Conservation (phyloP, 1,140 invertebrate genomes). For the Drosophila eugracilis region DNA sequence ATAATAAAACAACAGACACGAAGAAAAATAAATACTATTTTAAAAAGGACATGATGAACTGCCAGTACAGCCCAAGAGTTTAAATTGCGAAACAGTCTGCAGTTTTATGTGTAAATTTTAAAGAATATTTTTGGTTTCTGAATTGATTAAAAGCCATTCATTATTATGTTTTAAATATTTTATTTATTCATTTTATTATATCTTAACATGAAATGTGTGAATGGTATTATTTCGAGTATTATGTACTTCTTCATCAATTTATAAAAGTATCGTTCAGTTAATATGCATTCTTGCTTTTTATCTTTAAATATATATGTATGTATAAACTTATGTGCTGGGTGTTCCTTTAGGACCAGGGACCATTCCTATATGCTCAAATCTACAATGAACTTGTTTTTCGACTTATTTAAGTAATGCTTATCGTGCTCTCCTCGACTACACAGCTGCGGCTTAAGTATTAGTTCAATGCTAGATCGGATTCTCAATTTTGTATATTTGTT, state of each 20-base stretch:
- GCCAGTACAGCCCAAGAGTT: too few species aligned
- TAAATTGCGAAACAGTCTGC: too few species aligned
- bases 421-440: slow-evolving; percentile 18
- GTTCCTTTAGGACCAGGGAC: slow-evolving; percentile 39
- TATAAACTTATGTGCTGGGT: slow-evolving; percentile 81
- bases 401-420: slow-evolving; percentile 59
- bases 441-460: slow-evolving; percentile 31
- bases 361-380: slow-evolving; percentile 71
- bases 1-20: too few species aligned
- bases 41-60: too few species aligned
- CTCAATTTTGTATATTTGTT: slow-evolving; percentile 40
- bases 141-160: too few species aligned
- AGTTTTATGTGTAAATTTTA: too few species aligned
- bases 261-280: slow-evolving; percentile 72
- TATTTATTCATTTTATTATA: slow-evolving; percentile 76
- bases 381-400: slow-evolving; percentile 74
- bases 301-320: slow-evolving; percentile 52
- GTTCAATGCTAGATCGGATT: slow-evolving; percentile 13
- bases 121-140: too few species aligned
- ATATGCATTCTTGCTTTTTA: slow-evolving; percentile 58
- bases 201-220: slow-evolving; percentile 77
- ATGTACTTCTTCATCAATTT: slow-evolving; percentile 43
- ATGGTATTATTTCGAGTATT: slow-evolving; percentile 61
- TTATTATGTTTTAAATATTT: slow-evolving; percentile 64
- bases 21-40: too few species aligned